Evolutionary conservation across 2,888 invertebrate species (phyloP).

Genomic region (Netelia melanura): DNA sequence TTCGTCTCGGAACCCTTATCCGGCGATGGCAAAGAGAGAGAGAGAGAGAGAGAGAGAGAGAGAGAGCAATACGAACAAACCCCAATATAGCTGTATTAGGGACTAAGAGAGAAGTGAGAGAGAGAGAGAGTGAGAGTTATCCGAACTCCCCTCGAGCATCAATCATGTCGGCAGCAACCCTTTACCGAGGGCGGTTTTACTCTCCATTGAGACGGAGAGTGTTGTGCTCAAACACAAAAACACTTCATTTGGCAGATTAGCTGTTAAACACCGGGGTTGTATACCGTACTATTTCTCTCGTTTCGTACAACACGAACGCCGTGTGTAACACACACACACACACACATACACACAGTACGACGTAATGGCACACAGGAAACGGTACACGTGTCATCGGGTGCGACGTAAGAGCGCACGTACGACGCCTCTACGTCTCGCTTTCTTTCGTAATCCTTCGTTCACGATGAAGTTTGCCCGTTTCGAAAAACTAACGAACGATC

Average conservation of each 20-base stretch:
- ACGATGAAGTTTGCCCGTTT: conserved; percentile 17
- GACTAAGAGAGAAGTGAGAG: conserved; percentile 33
- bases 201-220: conserved; percentile 84
- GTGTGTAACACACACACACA: neutral
- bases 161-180: conserved; percentile 84
- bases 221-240: conserved; percentile 85
- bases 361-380: conserved; percentile 21
- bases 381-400: conserved; percentile 70
- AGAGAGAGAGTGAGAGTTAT: conserved; percentile 55
- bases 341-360: neutral
- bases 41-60: conserved; percentile 39
- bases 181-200: conserved; percentile 83
- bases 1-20: conserved; percentile 53
- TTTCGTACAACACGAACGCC: neutral
- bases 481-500: neutral
- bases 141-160: conserved; percentile 81
- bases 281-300: conserved; percentile 54
- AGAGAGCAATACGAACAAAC: neutral
- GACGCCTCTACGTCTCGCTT: conserved; percentile 34
- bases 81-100: conserved; percentile 17
- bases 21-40: conserved; percentile 55
- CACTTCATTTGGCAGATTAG: conserved; percentile 85
- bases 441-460: conserved; percentile 4
- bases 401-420: conserved; percentile 46
- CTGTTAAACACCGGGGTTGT: conserved; percentile 83